Percentiles rank a stretch among this genome's conserved stretches.
Evolutionary conservation across 2,888 invertebrate species (phyloP).

Genomic region (Gymnosoma rotundatum): DNA sequence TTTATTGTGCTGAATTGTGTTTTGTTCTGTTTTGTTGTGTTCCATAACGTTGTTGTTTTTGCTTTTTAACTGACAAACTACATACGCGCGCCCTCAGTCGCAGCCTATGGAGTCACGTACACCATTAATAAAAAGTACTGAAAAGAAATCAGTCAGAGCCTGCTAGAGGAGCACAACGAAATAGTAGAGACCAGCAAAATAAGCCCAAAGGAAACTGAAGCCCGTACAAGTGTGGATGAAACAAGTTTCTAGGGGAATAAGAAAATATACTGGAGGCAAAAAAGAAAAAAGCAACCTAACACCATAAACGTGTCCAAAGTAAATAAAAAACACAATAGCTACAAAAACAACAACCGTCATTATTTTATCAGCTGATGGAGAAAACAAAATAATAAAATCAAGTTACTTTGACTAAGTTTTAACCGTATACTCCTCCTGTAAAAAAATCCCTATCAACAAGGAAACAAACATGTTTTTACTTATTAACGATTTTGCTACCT

Average conservation of each 20-base stretch:
- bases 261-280: constrained; percentile 1
- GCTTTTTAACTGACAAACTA: constrained; percentile 10
- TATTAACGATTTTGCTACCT: constrained; percentile 47
- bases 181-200: constrained; percentile 24
- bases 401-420: constrained; percentile 46
- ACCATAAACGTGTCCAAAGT: neutral
- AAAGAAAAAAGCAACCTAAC: neutral
- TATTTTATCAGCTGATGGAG: constrained; percentile 36
- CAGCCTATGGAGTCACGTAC: constrained; percentile 57
- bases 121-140: constrained; percentile 50
- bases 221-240: constrained; percentile 7
- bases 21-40: constrained; percentile 14
- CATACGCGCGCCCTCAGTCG: constrained; percentile 21
- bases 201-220: constrained; percentile 32
- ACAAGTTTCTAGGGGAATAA: constrained; percentile 29
- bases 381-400: constrained; percentile 27
- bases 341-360: constrained; percentile 5
- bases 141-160: constrained; percentile 27
- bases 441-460: neutral
- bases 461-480: neutral
- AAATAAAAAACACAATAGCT: constrained; percentile 5
- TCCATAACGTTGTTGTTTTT: constrained; percentile 8
- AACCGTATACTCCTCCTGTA: constrained; percentile 2
- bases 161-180: constrained; percentile 28
- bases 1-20: constrained; percentile 36